These are phyloP conservation scores for Tinamus major DNA, from an alignment of 2,797 vertebrate genomes.

Conservation along the genomic window DNA sequence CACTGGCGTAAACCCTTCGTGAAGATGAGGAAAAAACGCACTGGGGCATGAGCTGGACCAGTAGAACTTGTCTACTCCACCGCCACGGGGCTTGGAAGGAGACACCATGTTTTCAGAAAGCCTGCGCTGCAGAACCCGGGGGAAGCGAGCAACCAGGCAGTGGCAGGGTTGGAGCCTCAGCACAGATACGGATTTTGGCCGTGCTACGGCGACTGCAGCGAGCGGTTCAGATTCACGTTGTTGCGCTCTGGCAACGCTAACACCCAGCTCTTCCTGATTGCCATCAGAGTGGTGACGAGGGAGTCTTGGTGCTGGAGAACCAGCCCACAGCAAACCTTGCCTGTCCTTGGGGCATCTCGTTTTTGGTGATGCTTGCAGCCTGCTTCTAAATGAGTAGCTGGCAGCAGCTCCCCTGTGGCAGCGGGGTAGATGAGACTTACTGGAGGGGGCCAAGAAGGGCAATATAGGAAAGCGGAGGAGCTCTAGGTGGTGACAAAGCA, in stretches of 20 bases:
- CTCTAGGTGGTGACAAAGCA: background rate
- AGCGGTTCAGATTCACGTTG: background rate
- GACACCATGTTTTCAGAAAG: background rate
- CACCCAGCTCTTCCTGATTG: background rate
- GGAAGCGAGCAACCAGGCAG: background rate
- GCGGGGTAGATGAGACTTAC: background rate
- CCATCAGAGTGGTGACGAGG: background rate
- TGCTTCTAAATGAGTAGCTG: background rate
- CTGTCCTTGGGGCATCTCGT: background rate
- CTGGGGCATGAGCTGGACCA: background rate
- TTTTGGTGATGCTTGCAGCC: background rate
- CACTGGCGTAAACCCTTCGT: conserved; percentile 33
- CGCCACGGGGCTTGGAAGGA: background rate
- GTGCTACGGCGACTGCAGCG: background rate
- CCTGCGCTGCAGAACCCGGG: background rate
- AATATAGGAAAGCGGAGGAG: background rate
- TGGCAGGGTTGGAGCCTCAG: background rate
- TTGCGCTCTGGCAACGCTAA: background rate
- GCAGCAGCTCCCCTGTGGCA: background rate
- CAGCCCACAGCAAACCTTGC: background rate
- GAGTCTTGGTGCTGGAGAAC: background rate
- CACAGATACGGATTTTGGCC: background rate
- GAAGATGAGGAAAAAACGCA: conserved; percentile 23
- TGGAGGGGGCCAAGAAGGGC: background rate
- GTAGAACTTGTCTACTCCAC: conserved; percentile 12